Evolutionary conservation across 1,140 invertebrate genomes (phyloP), one percentile per base, ranked within the genome.

Genomic region (Thrips palmi): DNA sequence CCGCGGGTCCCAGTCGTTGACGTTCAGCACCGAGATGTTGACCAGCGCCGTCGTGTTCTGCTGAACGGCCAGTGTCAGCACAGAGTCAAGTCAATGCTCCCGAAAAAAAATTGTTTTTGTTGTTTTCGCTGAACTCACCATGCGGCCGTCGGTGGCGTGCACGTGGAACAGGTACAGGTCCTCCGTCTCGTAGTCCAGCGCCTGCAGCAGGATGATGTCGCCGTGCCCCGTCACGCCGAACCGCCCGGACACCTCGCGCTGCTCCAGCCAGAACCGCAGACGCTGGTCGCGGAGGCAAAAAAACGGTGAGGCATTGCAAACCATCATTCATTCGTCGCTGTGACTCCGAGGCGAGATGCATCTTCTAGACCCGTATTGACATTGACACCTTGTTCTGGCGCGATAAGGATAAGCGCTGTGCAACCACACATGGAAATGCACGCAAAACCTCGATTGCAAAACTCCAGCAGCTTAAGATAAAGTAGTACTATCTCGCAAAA

Each of bases 1-100:
- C 22, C 82, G 64, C 1, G 87, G 87, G 56, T 88, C 84, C 82
- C 82, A 87, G 53, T 92, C 86, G 52, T 93, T 93, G 0, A 88
- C 78, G 55, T 91, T 80, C 45, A 83, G 60, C 2, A 93, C 76
- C 0, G 74, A 73, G 6, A 93, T 64, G 39, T 82, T 81, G 0
- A 91, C 64, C 24, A 62, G 60, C 1, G 74, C 64, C 0, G 72
- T 72, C 52, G 85, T 81, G 52, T 82, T 84, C 79, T 86, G 60
- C 1, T 64, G 63, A 43, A 21, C 40, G 46, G 5, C 37, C 18
- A 19, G 12, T 39, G 12, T 19, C 19, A n/a, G 40, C 14, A 10
- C n/a, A 14, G 4, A 33, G 10, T 18, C 17, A 28, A 36, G 39
- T 2, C 8, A 39, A 18, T 36, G 12, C 19, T 37, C 24, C n/a